Evolutionary conservation across 2,888 invertebrate genomes (phyloP).

Genomic region (Eupithecia tripunctaria): DNA sequence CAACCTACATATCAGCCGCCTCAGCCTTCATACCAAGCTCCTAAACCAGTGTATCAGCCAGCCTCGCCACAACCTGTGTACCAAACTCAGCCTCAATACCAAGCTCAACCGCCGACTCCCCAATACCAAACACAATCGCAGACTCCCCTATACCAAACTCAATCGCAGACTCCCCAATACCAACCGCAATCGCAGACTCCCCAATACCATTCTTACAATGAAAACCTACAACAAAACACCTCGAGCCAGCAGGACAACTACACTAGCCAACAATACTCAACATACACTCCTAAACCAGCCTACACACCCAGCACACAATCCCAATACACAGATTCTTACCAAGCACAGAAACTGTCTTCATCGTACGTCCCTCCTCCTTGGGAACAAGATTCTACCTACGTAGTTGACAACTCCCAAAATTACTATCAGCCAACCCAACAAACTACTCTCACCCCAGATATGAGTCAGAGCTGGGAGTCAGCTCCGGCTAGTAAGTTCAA

Average conservation of each 20-base stretch:
- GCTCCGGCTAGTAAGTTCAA: slow-evolving; percentile 62
- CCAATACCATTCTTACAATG: slow-evolving; percentile 61
- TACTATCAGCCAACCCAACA: slow-evolving; percentile 66
- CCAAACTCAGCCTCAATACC: slow-evolving; percentile 42
- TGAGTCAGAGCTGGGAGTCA: slow-evolving; percentile 64
- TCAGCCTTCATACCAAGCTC: slow-evolving; percentile 40
- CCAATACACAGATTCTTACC: slow-evolving; percentile 69
- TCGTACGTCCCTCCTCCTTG: slow-evolving; percentile 80
- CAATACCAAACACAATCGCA: slow-evolving; percentile 53
- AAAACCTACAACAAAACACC: slow-evolving; percentile 58
- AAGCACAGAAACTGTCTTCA: slow-evolving; percentile 68
- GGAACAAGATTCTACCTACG: slow-evolving; percentile 75
- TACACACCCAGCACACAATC: slow-evolving; percentile 51
- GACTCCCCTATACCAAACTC: slow-evolving; percentile 51
- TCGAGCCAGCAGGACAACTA: slow-evolving; percentile 44
- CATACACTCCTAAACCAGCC: slow-evolving; percentile 68
- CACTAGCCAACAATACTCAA: slow-evolving; percentile 24
- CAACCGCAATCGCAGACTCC: slow-evolving; percentile 51
- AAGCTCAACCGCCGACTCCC: slow-evolving; percentile 39
- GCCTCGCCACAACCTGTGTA: slow-evolving; percentile 46
- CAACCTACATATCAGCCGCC: slow-evolving; percentile 55
- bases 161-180: slow-evolving; percentile 46
- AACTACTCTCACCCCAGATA: slow-evolving; percentile 51
- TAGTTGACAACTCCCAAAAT: slow-evolving; percentile 62
- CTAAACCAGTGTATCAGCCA: slow-evolving; percentile 46